phyloP scores from a whole-genome alignment of 2,797 vertebrate genomes.

The Microcaecilia unicolor region DNA sequence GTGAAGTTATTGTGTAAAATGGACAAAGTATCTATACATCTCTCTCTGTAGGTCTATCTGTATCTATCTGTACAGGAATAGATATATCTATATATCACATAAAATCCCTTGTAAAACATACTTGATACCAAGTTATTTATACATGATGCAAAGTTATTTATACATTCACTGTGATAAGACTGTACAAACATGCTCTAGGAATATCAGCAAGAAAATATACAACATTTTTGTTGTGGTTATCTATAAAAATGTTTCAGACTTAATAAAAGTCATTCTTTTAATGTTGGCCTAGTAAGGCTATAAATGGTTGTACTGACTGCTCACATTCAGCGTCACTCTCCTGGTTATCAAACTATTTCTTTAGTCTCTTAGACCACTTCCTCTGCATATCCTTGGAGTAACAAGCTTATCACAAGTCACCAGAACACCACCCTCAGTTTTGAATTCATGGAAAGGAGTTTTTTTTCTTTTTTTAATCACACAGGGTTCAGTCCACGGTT shows the following conservation, averaged over 20 bases:
- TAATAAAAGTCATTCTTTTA: slow-evolving; percentile 16
- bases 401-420: slow-evolving; percentile 10
- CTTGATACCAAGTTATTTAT: too few species aligned
- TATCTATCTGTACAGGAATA: not conserved
- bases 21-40: slow-evolving; percentile 36
- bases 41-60: too few species aligned
- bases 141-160: slow-evolving; percentile 21
- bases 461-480: too few species aligned
- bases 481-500: slow-evolving; percentile 20
- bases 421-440: slow-evolving; percentile 10
- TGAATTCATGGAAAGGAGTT: slow-evolving; percentile 14
- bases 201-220: slow-evolving; percentile 13
- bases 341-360: slow-evolving; percentile 17
- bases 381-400: slow-evolving; percentile 6
- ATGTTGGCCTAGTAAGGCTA: slow-evolving; percentile 23
- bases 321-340: slow-evolving; percentile 4
- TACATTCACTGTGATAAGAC: slow-evolving; percentile 20
- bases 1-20: slow-evolving; percentile 24
- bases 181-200: slow-evolving; percentile 19
- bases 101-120: slow-evolving; percentile 40
- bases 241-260: slow-evolving; percentile 7
- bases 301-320: slow-evolving; percentile 19
- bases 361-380: slow-evolving; percentile 4
- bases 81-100: slow-evolving; percentile 32
- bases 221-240: slow-evolving; percentile 3